Conservation (phyloP, 2,113 vertebrate species). For the Gallinago paraguaiae region DNA sequence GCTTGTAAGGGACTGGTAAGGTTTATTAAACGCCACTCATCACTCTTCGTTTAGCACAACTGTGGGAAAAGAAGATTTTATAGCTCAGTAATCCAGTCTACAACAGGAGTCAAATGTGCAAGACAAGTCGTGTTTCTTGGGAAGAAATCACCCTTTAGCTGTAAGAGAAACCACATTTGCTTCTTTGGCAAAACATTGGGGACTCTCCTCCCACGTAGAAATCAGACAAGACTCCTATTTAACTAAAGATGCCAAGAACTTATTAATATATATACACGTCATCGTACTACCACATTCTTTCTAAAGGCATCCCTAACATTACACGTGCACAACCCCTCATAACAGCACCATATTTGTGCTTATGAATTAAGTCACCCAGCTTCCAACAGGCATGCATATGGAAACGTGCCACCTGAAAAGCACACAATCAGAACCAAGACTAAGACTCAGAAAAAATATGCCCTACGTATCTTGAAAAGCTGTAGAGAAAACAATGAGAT, state of each 20-base stretch:
- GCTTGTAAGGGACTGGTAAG: constrained; percentile 40
- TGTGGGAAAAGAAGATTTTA: constrained; percentile 59
- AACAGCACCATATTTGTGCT: background rate
- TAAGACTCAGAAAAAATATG: background rate
- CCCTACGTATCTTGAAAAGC: background rate
- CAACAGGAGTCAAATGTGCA: constrained; percentile 33
- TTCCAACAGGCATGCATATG: accelerated
- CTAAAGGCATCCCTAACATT: background rate
- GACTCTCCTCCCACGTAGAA: constrained; percentile 11
- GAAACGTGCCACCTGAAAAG: background rate
- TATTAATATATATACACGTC: background rate
- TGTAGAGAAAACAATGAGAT: background rate
- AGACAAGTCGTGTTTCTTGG: constrained; percentile 52
- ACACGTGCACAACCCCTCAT: background rate
- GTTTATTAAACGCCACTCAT: constrained; percentile 58
- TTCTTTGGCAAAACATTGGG: background rate
- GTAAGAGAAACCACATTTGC: constrained; percentile 43
- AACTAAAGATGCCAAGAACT: background rate
- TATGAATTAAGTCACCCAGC: background rate
- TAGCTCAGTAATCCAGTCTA: constrained; percentile 36
- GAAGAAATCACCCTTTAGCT: constrained; percentile 40
- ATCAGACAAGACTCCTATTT: constrained; percentile 3
- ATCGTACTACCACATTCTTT: background rate
- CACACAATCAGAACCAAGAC: background rate
- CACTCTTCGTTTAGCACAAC: constrained; percentile 19